These are phyloP conservation scores for Ophraella communa DNA, from an alignment of 2,888 invertebrate species.

Conservation along the genomic window DNA sequence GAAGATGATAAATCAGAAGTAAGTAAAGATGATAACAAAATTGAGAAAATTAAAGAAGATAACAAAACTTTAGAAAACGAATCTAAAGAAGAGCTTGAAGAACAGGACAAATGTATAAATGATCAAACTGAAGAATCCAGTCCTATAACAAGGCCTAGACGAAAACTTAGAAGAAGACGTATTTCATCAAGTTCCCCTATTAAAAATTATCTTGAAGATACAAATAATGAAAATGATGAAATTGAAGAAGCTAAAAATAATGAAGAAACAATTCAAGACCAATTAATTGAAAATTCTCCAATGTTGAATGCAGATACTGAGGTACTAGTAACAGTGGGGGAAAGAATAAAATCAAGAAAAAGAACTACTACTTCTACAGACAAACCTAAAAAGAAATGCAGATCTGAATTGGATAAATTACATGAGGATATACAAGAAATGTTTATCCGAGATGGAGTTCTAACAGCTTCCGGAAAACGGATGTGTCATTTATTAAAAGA, in stretches of 20 bases:
- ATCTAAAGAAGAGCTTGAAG: not conserved
- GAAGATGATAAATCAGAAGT: conserved; percentile 6
- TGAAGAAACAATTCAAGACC: conserved; percentile 27
- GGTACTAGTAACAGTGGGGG: conserved; percentile 42
- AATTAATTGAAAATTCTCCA: conserved; percentile 24
- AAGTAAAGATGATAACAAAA: not conserved
- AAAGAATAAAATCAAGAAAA: conserved; percentile 45
- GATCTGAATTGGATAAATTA: conserved; percentile 67
- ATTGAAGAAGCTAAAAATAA: conserved; percentile 26
- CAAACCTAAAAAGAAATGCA: conserved; percentile 53
- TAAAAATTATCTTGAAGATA: conserved; percentile 1
- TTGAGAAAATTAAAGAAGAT: not conserved
- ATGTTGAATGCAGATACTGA: conserved; percentile 14
- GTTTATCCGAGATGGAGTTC: conserved; percentile 70
- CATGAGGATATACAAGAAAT: conserved; percentile 76
- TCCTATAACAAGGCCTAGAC: conserved; percentile 14
- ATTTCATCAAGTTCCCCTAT: conserved; percentile 25
- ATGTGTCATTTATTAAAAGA: conserved; percentile 66
- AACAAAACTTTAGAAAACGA: not conserved
- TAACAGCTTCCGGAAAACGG: conserved; percentile 69
- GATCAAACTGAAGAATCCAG: not conserved
- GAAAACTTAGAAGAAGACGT: conserved; percentile 30
- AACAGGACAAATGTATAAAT: not conserved
- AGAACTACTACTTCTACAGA: conserved; percentile 21
- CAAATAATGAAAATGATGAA: conserved; percentile 32